These are phyloP conservation scores for Trypoxylus dichotomus DNA, from an alignment of 1,140 invertebrate genomes.

Conservation along the genomic window DNA sequence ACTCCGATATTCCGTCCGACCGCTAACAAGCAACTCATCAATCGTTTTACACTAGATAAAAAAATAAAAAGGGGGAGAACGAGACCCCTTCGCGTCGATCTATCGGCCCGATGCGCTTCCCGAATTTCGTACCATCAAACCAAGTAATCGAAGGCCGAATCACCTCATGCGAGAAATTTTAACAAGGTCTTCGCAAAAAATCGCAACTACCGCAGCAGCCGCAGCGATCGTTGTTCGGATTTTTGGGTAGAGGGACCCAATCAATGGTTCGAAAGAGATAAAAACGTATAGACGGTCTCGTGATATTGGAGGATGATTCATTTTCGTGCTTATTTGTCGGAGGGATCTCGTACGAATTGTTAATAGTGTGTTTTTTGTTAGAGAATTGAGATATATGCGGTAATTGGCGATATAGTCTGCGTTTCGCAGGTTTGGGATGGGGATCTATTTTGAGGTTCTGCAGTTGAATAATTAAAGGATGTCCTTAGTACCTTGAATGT, in stretches of 20 bases:
- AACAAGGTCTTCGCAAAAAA: slow-evolving; percentile 2
- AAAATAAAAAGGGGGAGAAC: not conserved
- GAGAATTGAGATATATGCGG: too few species aligned
- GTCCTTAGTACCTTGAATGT: too few species aligned
- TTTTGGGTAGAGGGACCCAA: not conserved
- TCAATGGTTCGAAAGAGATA: not conserved
- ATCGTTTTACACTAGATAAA: slow-evolving; percentile 3
- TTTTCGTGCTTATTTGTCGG: not conserved
- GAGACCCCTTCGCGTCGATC: not conserved
- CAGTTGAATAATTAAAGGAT: too few species aligned
- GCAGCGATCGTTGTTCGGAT: not conserved
- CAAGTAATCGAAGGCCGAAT: not conserved
- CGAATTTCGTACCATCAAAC: not conserved
- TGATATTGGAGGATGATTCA: not conserved
- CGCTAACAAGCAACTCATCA: slow-evolving; percentile 5
- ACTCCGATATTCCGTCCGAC: not conserved
- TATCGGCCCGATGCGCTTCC: not conserved
- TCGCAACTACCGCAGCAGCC: not conserved
- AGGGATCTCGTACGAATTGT: too few species aligned
- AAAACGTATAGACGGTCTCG: not conserved
- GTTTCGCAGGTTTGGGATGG: too few species aligned
- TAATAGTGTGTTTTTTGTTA: too few species aligned
- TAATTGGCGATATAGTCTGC: too few species aligned
- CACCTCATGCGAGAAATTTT: slow-evolving; percentile 1
- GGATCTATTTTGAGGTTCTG: too few species aligned